phyloP scores from a whole-genome alignment of 2,113 vertebrate species.

The Indri indri region DNA sequence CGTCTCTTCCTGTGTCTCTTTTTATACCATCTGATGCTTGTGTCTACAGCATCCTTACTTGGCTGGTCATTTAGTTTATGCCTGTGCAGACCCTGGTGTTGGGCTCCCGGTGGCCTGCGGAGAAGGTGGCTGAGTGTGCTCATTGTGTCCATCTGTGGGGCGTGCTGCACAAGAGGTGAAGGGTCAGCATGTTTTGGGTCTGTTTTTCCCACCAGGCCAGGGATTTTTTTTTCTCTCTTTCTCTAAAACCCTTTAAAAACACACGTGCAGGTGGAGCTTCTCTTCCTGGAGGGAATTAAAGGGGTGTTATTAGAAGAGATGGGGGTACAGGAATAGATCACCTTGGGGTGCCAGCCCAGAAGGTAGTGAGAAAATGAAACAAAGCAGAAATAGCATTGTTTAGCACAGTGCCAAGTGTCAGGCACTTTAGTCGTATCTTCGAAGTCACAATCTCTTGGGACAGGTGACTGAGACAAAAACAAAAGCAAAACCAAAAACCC shows the following conservation, averaged over 20 bases:
- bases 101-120: not conserved
- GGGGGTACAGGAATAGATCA: not conserved
- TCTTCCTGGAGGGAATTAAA: not conserved
- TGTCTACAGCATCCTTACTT: not conserved
- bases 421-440: not conserved
- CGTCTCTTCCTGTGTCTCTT: not conserved
- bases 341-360: not conserved
- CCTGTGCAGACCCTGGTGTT: not conserved
- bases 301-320: not conserved
- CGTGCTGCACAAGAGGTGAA: accelerated
- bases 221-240: not conserved
- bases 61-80: not conserved
- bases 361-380: not conserved
- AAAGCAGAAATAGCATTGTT: not conserved
- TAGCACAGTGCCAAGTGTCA: not conserved
- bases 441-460: not conserved
- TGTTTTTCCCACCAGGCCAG: not conserved
- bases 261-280: not conserved
- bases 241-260: not conserved
- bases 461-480: not conserved
- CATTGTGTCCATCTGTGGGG: accelerated
- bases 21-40: not conserved
- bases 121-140: not conserved
- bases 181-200: not conserved
- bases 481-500: not conserved